Base-by-base conservation (phyloP, 2,797 vertebrate species). In the Limosa lapponica region DNA sequence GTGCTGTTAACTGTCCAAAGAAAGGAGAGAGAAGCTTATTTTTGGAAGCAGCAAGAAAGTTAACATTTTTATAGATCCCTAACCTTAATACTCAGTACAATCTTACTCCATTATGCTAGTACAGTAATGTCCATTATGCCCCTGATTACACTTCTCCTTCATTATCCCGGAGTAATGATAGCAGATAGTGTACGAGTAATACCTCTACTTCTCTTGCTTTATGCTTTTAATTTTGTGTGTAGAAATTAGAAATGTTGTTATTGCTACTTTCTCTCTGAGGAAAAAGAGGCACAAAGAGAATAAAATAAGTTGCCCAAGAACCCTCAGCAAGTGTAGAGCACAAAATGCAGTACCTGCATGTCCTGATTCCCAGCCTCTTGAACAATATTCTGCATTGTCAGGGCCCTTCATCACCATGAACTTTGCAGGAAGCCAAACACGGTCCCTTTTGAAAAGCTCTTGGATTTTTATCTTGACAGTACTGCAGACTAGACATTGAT, bases 401-500 rank as follows among this genome's bases (percentile, higher is more conserved):
- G 64, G n/a, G 28, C 24, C 16, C n/a, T 66, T 74, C 82, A 82
- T 34, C 28, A 64, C n/a, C 39, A 57, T n/a, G 19, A 82, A 73
- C 66, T 75, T 88, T 44, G 36, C 23, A 70, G 46, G 19, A 82
- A 73, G 55, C 25, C 62, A 75, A 58, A 88, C 22, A 49, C 3
- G 32, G 58, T 52, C 25, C 19, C 25, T 90, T 79, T 30, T 32
- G 44, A 90, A 96, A 95, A 61, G 11, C n/a, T 88, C 62, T 23
- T 61, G 59, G 70, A 85, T 82, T 95, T 93, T 89, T 90, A 82
- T 84, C 52, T 84, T 78, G 74, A 59, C 82, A 88, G 25, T 54
- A 52, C 83, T 87, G 67, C 74, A 95, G 41, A 71, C 27, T 64
- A 82, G 52, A 64, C 27, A 57, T 43, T 46, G 79, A 92, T 51